Percentiles rank a stretch among this genome's conserved stretches.
These are phyloP conservation scores for Archaeoteleia sp. DNA, from an alignment of 2,888 invertebrate genomes.

Conservation along the genomic window DNA sequence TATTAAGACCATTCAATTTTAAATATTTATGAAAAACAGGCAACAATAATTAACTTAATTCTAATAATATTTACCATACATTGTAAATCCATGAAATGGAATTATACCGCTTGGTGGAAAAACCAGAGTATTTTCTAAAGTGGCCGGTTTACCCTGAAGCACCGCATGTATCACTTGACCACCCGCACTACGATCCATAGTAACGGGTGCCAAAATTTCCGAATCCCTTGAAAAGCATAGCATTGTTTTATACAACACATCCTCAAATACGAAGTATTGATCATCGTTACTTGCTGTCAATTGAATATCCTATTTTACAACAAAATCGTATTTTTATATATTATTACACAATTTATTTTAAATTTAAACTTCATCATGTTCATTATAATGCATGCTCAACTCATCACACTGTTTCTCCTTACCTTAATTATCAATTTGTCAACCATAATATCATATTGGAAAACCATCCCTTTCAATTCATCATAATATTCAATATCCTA, in stretches of 20 bases:
- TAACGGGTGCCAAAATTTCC: constrained; percentile 84
- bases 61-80: constrained; percentile 93
- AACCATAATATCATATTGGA: constrained; percentile 93
- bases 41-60: no score
- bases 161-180: constrained; percentile 83
- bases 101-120: constrained; percentile 97
- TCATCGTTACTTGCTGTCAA: constrained; percentile 97
- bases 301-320: constrained; percentile 87
- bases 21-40: no score
- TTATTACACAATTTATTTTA: no score
- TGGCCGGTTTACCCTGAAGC: constrained; percentile 82
- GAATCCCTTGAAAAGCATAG: constrained; percentile 94
- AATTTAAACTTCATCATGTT: no score
- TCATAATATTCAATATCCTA: constrained; percentile 86
- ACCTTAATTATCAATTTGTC: constrained; percentile 95
- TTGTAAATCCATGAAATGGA: constrained; percentile 97
- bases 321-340: no score
- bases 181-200: constrained; percentile 75
- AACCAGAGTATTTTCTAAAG: constrained; percentile 82
- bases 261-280: constrained; percentile 98
- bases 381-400: not conserved
- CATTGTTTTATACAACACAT: constrained; percentile 93
- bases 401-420: constrained; percentile 21
- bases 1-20: no score
- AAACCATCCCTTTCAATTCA: constrained; percentile 86